Evolutionary conservation across 2,113 vertebrate species (phyloP).

Genomic region (Nerophis ophidion): DNA sequence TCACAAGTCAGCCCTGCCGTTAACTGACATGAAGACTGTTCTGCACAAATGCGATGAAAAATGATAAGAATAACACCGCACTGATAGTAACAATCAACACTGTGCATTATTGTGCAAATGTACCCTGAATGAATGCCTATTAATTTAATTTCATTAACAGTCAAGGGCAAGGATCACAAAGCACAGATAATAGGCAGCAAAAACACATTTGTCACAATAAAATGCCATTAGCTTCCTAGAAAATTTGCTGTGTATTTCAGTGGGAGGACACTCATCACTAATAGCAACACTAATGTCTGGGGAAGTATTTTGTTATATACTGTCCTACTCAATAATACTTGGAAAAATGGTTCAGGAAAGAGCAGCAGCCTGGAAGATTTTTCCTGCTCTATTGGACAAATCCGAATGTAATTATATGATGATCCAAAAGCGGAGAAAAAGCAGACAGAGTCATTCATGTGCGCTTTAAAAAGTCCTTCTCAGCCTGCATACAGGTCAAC

Average conservation of each 20-base stretch:
- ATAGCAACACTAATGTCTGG: slow-evolving; percentile 28
- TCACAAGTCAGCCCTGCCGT: too few relatives aligned
- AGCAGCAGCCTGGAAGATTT: not conserved
- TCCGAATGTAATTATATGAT: slow-evolving; percentile 4
- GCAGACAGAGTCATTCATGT: not conserved
- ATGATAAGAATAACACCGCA: too few relatives aligned
- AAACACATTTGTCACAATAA: slow-evolving; percentile 42
- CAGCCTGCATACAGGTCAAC: not conserved
- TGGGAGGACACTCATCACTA: slow-evolving; percentile 27
- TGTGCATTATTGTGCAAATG: too few relatives aligned
- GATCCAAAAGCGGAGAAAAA: not conserved
- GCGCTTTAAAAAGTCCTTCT: not conserved
- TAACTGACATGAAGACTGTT: too few relatives aligned
- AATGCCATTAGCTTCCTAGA: slow-evolving; percentile 44
- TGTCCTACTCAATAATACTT: slow-evolving; percentile 34
- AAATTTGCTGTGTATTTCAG: slow-evolving; percentile 24
- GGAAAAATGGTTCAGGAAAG: not conserved
- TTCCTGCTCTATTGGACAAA: not conserved
- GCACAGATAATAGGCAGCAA: slow-evolving; percentile 41
- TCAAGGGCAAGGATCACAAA: too few relatives aligned
- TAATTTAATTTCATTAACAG: too few relatives aligned
- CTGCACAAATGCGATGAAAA: too few relatives aligned
- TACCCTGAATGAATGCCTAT: too few relatives aligned
- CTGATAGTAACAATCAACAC: too few relatives aligned
- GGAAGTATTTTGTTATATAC: slow-evolving; percentile 19